Evolutionary conservation across 2,113 vertebrate species (phyloP).

Genomic region (Anseranas semipalmata): DNA sequence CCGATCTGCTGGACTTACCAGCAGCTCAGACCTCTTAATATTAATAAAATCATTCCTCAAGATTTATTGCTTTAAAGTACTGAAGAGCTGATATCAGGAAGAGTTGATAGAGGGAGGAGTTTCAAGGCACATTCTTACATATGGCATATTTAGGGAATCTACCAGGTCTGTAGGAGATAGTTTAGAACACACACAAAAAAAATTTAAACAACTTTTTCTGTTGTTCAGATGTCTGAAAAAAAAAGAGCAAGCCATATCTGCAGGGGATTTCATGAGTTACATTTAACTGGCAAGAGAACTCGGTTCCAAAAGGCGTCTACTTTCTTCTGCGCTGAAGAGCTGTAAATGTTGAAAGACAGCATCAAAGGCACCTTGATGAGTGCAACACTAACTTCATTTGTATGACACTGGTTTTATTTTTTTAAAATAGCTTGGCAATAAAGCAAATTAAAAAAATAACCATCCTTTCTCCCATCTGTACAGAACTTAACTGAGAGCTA

Average conservation of each 20-base stretch:
- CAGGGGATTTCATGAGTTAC: background rate
- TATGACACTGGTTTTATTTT: background rate
- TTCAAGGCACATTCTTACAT: background rate
- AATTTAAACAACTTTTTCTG: background rate
- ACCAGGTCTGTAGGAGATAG: background rate
- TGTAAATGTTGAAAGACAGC: background rate
- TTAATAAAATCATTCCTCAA: background rate
- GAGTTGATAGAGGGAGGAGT: background rate
- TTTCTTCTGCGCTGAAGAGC: background rate
- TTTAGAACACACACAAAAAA: no score
- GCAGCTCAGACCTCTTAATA: background rate
- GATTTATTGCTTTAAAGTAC: background rate
- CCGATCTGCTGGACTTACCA: background rate
- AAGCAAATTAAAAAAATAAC: background rate
- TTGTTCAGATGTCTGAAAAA: background rate
- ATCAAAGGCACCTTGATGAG: background rate
- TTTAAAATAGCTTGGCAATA: background rate
- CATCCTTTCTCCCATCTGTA: background rate
- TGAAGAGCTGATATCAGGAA: background rate
- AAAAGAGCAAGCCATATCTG: background rate
- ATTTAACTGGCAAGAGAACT: background rate
- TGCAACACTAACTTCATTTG: background rate
- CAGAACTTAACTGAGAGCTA: background rate
- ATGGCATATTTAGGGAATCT: background rate
- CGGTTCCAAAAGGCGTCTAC: background rate